Conservation (phyloP, 2,113 vertebrate genomes). For the Strix uralensis region DNA sequence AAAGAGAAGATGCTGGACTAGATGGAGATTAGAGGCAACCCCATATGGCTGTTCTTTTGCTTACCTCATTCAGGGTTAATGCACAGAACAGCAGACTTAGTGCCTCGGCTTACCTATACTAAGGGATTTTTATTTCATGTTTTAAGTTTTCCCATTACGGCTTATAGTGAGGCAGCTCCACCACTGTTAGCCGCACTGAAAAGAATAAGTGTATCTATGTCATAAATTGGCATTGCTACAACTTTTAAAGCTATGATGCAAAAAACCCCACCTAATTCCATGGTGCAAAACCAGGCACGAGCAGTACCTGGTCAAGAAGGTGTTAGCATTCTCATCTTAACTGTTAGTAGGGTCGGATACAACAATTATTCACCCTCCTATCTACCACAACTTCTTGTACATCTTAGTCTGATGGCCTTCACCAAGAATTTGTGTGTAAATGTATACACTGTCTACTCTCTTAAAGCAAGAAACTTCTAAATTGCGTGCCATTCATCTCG, state of each 20-base stretch:
- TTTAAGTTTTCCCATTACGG: not conserved
- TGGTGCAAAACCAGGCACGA: not conserved
- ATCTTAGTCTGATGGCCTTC: not conserved
- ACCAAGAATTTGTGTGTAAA: not conserved
- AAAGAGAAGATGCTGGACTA: not conserved
- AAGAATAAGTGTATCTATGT: accelerated
- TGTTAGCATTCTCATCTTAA: not conserved
- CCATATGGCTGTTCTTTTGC: not conserved
- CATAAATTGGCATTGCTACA: not conserved
- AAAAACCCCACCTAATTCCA: not conserved
- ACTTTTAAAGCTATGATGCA: not conserved
- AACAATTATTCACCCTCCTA: not conserved
- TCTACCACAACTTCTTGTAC: not conserved
- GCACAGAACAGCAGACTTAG: not conserved
- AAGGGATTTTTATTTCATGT: not conserved
- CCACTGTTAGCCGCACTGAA: not conserved
- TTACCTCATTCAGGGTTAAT: not conserved
- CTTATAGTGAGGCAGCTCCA: not conserved
- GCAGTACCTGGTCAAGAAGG: not conserved
- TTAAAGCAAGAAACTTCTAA: not conserved
- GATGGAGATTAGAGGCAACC: not conserved
- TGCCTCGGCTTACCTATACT: not conserved
- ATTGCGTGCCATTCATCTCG: accelerated
- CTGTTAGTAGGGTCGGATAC: accelerated
- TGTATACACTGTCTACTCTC: accelerated